These are phyloP conservation scores for Limnephilus marmoratus DNA, from an alignment of 2,888 invertebrate genomes.

Conservation along the genomic window DNA sequence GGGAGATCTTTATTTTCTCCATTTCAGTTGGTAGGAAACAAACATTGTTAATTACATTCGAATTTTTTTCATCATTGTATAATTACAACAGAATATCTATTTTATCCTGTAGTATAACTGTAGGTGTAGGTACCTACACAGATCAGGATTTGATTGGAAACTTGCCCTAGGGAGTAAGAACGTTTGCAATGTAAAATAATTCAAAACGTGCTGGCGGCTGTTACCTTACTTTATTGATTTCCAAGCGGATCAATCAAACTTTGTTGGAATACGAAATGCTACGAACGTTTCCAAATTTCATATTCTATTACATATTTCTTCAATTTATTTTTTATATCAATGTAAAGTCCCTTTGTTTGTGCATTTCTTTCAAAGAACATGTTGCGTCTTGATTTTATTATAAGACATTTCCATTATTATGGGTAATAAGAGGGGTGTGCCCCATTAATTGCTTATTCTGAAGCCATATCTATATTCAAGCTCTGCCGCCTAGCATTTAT, in stretches of 20 bases:
- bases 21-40: neutral
- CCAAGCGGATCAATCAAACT: neutral
- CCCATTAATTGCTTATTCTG: neutral
- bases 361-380: neutral
- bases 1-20: neutral
- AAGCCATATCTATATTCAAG: neutral
- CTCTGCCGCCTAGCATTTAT: neutral
- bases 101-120: neutral
- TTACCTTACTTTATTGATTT: constrained; percentile 1
- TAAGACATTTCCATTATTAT: neutral
- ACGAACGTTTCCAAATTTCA: neutral
- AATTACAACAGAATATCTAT: neutral
- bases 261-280: neutral
- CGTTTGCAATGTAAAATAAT: neutral
- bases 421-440: neutral
- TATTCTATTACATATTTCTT: neutral
- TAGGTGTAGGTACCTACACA: neutral
- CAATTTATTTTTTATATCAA: neutral
- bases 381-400: neutral
- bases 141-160: constrained; percentile 18
- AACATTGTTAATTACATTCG: neutral
- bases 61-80: neutral
- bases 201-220: constrained; percentile 7
- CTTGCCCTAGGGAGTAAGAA: neutral
- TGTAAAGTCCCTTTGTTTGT: neutral